Conservation (phyloP, 2,113 vertebrate genomes). For the Phasianus colchicus region DNA sequence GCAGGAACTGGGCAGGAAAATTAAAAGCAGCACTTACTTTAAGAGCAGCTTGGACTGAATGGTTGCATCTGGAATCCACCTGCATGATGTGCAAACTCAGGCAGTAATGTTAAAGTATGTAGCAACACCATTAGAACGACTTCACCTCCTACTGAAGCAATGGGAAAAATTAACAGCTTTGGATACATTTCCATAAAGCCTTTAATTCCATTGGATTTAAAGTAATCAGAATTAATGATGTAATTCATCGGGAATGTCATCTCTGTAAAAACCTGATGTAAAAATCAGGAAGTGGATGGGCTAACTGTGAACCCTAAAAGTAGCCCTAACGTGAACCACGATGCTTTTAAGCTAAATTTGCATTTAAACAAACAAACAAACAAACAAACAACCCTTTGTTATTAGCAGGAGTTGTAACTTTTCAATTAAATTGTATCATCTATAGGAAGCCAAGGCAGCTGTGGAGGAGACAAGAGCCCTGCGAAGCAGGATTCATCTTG, state of each 20-base stretch:
- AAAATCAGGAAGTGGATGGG: background rate
- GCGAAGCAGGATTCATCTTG: slow-evolving; percentile 84
- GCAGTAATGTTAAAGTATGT: background rate
- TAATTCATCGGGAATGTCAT: background rate
- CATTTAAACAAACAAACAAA: too few relatives aligned
- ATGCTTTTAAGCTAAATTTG: background rate
- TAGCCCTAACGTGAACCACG: background rate
- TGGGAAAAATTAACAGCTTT: background rate
- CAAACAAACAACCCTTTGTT: background rate
- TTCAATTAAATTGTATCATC: background rate
- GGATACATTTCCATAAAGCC: background rate
- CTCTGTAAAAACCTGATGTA: background rate
- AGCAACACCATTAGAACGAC: background rate
- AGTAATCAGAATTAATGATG: background rate
- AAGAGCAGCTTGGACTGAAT: background rate
- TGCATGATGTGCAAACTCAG: background rate
- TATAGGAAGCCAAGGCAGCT: slow-evolving; percentile 86
- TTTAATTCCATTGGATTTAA: background rate
- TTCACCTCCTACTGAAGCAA: background rate
- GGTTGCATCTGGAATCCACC: background rate
- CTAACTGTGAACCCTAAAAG: background rate
- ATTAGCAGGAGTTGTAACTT: background rate
- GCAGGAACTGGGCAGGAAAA: background rate
- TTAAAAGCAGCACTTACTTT: background rate
- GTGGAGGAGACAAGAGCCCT: slow-evolving; percentile 86